phyloP scores from a whole-genome alignment of 2,888 invertebrate species.

The Terebella lapidaria region DNA sequence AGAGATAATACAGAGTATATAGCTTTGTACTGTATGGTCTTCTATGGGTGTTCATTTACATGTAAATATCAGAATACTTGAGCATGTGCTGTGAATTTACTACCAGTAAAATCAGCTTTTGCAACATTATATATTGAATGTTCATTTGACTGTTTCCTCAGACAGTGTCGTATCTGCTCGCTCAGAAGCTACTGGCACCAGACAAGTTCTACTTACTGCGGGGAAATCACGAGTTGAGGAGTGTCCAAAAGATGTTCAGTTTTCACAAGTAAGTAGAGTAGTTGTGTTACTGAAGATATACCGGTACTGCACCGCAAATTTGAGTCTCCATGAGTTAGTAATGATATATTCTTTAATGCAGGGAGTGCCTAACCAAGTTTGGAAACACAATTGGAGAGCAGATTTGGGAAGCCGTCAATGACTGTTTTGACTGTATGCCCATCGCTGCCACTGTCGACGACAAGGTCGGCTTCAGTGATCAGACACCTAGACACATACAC shows the following conservation, averaged over 20 bases:
- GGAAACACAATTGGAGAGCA: conserved; percentile 62
- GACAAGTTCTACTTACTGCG: conserved; percentile 63
- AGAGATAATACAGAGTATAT: background rate
- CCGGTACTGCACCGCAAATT: too few species aligned
- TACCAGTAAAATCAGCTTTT: too few species aligned
- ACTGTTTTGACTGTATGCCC: conserved; percentile 69
- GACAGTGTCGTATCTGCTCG: conserved; percentile 67
- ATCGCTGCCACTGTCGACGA: conserved; percentile 71
- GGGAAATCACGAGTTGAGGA: conserved; percentile 73
- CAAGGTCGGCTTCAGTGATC: conserved; percentile 55
- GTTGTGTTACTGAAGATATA: background rate
- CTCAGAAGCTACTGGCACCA: conserved; percentile 67
- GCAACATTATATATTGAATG: too few species aligned
- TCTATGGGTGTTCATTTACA: background rate
- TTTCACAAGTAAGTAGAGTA: conserved; percentile 62
- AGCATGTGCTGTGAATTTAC: too few species aligned
- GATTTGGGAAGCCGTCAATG: conserved; percentile 69
- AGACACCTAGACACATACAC: too few species aligned
- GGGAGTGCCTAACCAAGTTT: conserved; percentile 68
- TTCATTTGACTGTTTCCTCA: too few species aligned
- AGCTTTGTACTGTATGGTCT: background rate
- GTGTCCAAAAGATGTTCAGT: conserved; percentile 69
- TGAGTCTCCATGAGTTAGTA: background rate
- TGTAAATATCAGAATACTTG: too few species aligned
- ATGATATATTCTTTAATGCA: conserved; percentile 38